Evolutionary conservation across 2,113 vertebrate genomes (phyloP), one percentile per base, ranked within the genome.

Genomic region (Silurus meridionalis): DNA sequence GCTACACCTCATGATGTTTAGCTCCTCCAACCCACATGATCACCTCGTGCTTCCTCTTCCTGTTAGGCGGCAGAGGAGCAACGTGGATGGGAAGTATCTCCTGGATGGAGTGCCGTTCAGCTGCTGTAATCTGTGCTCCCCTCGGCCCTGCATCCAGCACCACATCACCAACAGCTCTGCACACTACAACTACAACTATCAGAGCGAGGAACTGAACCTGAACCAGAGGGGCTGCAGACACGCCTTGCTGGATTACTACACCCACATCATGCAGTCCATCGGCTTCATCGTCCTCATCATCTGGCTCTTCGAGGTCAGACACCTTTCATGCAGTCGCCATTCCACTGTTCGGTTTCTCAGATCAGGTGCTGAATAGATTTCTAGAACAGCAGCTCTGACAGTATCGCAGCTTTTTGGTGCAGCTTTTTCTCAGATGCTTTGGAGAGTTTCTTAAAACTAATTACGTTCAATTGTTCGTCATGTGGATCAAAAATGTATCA

Each of bases 251-350:
- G 95, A 96, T 60, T 94, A 97, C 92, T 97, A 97, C 92, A 96
- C 93, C 0, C 58, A 84, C 25, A 95, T 97, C 74, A 93, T 97
- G 95, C 93, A 94, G 87, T 95, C 94, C 85, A 95, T 96, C 0
- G 96, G 96, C 5, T 88, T 96, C 21, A 91, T 92, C 0, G 95
- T 96, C 0, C 89, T 97, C 25, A 84, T 96, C 66, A 95, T 97
- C 83, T 98, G 97, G 97, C 91, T 96, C 66, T 97, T 98, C 71
- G 97, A 98, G 96, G 97, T 97, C 89, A 87, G 90, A 17, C 5
- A 19, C 50, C 11, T 25, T 21, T 57, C 23, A 69, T 4, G 48
- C 48, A 53, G 25, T 71, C 37, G 64, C 7, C 25, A n/a, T 80
- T 19, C 19, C 67, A 69, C 7, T 48, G 67, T 71, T 7, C 21